These are phyloP conservation scores for Thecophora atra DNA, from an alignment of 2,888 invertebrate species.

Conservation along the genomic window DNA sequence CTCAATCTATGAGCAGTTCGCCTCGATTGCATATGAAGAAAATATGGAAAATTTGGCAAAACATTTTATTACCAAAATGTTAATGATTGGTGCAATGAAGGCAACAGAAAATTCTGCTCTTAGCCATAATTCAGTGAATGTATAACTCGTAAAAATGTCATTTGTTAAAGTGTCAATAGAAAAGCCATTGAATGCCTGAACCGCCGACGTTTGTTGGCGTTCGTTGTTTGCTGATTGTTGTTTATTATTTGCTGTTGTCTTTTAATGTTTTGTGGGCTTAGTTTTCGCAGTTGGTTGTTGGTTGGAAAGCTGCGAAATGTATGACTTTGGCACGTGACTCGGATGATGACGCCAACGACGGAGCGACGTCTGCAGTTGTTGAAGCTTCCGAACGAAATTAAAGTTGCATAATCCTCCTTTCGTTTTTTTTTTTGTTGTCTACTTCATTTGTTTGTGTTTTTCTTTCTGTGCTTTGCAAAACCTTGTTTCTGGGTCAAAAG, in stretches of 20 bases:
- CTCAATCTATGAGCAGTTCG: too few relatives aligned
- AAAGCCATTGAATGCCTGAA: background rate
- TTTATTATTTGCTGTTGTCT: slow-evolving; percentile 15
- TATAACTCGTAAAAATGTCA: background rate
- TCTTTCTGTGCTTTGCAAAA: background rate
- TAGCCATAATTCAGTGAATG: background rate
- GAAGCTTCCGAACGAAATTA: background rate
- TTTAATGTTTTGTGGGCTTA: background rate
- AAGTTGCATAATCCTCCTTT: background rate
- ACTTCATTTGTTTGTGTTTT: too few relatives aligned
- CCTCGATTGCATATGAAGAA: too few relatives aligned
- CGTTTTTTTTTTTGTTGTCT: too few relatives aligned
- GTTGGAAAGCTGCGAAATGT: slow-evolving; percentile 20
- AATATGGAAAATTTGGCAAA: background rate
- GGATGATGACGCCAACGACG: background rate
- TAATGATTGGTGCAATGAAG: background rate
- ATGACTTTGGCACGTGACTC: slow-evolving; percentile 26
- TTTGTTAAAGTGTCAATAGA: slow-evolving; percentile 19
- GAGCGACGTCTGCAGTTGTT: background rate
- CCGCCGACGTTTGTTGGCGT: background rate
- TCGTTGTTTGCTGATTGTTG: slow-evolving; percentile 11
- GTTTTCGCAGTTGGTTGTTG: background rate
- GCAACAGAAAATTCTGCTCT: background rate
- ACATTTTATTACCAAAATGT: background rate
- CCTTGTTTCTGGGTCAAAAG: slow-evolving; percentile 12